Percentiles rank a stretch among this genome's conserved stretches.
Evolutionary conservation across 1,140 invertebrate genomes (phyloP).

Genomic region (Nephotettix cincticeps): DNA sequence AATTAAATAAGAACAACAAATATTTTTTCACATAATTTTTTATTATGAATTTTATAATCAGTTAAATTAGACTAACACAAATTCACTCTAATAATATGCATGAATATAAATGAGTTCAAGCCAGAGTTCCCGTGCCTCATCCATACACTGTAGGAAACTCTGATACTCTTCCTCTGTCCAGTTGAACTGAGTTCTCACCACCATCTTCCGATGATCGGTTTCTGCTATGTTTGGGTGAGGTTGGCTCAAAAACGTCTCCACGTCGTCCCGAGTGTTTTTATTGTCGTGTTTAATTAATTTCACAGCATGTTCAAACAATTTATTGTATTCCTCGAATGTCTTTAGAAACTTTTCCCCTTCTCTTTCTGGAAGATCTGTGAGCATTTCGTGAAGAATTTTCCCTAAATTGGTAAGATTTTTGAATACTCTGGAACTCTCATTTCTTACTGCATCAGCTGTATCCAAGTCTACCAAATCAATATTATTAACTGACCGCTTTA

Average conservation of each 20-base stretch:
- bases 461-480: no score
- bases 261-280: neutral
- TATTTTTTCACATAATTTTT: no score
- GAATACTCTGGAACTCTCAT: neutral
- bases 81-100: neutral
- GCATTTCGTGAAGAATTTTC: neutral
- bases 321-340: neutral
- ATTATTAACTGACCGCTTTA: no score
- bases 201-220: neutral
- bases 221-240: conserved; percentile 1
- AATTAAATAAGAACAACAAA: no score
- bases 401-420: neutral
- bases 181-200: neutral
- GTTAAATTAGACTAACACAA: no score
- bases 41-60: no score
- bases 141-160: neutral
- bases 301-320: neutral
- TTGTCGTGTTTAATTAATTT: conserved; percentile 2
- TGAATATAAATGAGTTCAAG: neutral
- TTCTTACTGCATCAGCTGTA: neutral
- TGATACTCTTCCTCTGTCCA: neutral
- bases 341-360: neutral
- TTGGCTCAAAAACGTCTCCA: neutral
- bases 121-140: neutral
- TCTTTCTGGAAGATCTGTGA: neutral